A percentile compares a stretch with the other conserved stretches of the same genome.
Evolutionary conservation across 2,888 invertebrate genomes (phyloP).

Genomic region (Trypoxylon attenuatum): DNA sequence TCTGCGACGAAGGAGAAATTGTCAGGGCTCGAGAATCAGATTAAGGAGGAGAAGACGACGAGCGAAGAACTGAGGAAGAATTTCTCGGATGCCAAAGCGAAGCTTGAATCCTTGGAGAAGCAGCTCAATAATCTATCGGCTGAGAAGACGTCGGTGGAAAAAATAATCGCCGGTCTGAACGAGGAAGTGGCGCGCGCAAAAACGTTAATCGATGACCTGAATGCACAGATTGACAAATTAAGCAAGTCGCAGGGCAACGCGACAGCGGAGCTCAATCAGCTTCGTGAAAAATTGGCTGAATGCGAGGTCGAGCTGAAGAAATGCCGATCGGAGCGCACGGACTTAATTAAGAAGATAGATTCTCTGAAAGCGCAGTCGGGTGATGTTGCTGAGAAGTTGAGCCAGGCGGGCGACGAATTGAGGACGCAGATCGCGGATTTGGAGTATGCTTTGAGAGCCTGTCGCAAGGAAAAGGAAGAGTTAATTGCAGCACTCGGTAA

Average conservation of each 20-base stretch:
- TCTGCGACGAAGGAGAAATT: neutral
- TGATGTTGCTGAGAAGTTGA: conserved; percentile 8
- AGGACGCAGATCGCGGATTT: neutral
- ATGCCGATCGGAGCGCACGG: conserved; percentile 24
- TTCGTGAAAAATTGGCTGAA: conserved; percentile 16
- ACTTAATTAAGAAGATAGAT: conserved; percentile 32
- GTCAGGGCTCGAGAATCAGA: conserved; percentile 4
- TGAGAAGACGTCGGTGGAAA: neutral
- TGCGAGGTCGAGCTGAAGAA: conserved; percentile 8
- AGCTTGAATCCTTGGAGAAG: conserved; percentile 6
- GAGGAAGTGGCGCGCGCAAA: neutral
- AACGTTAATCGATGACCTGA: conserved; percentile 5
- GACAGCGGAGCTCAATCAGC: neutral
- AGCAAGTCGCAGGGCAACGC: conserved; percentile 26
- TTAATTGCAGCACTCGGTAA: neutral
- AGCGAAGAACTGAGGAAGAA: conserved; percentile 1
- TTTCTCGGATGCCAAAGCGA: conserved; percentile 2
- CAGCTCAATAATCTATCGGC: neutral
- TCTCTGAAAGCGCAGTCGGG: conserved; percentile 29
- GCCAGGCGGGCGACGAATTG: neutral
- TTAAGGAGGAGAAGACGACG: conserved; percentile 12
- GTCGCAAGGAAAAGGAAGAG: neutral
- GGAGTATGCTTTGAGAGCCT: neutral
- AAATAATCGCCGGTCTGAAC: neutral
- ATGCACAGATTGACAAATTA: conserved; percentile 20